Conservation (phyloP, 2,888 invertebrate genomes). For the Eudemis profundana region DNA sequence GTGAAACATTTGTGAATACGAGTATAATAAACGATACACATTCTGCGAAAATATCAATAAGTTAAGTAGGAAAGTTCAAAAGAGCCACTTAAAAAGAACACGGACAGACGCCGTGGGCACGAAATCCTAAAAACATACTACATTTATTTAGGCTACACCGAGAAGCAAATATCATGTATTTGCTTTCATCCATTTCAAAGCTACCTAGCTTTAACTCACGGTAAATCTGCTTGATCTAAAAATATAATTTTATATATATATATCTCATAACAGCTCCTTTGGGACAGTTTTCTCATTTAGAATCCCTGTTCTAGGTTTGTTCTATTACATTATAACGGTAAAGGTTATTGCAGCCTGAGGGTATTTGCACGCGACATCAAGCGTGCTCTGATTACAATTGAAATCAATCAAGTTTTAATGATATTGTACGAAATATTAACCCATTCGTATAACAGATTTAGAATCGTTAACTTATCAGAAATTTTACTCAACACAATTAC, state of each 20-base stretch:
- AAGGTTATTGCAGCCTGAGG: slow-evolving; percentile 9
- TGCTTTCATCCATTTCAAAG: not conserved
- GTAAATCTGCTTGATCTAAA: not conserved
- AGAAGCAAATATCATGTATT: too few species aligned
- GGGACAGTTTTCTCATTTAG: slow-evolving; percentile 19
- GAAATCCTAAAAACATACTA: too few species aligned
- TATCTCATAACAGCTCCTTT: not conserved
- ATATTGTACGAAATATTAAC: not conserved
- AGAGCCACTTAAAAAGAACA: too few species aligned
- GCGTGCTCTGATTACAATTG: not conserved
- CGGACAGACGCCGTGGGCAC: too few species aligned
- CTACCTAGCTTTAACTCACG: not conserved
- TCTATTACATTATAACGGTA: not conserved
- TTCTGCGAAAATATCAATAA: too few species aligned
- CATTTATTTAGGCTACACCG: too few species aligned
- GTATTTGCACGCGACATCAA: slow-evolving; percentile 1
- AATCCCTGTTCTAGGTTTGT: slow-evolving; percentile 3
- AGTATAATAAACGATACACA: too few species aligned
- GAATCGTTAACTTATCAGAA: too few species aligned
- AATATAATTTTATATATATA: slow-evolving; percentile 4
- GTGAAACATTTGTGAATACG: too few species aligned
- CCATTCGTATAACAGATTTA: too few species aligned
- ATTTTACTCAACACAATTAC: too few species aligned
- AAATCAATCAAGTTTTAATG: not conserved
- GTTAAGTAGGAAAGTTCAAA: too few species aligned